Base-by-base conservation (phyloP, 2,113 vertebrate species). In the Hiodon alosoides region DNA sequence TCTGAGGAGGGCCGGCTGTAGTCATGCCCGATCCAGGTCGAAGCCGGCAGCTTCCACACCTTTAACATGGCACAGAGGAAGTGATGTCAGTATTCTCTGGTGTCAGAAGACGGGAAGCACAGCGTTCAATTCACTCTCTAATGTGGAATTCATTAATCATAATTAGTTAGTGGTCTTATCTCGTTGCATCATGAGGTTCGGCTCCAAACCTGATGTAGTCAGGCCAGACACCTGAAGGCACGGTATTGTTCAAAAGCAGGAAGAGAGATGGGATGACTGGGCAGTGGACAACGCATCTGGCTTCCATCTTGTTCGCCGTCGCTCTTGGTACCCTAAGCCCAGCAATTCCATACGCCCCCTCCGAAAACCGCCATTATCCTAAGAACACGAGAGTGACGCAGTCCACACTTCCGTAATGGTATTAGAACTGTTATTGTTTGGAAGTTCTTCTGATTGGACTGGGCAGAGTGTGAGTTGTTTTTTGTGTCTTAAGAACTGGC, bases 1-100 rank as follows among this genome's bases (percentile, higher is more conserved):
- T 5, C 13, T 86, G 87, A 86, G 87, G 86, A 83, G 83, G 81
- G 74, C 83, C 89, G 88, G 88, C 89, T 90, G 89, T 76, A 82
- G 80, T 75, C 80, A n/a, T 55, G 78, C 76, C 83, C 78, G 82
- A 89, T 86, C 77, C 80, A 84, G 83, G 84, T 83, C 80, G 75
- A 73, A 81, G 81, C 81, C 78, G 76, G 74, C 84, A 80, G 83
- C 87, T 86, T 86, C 81, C 85, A 77, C 82, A 82, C 84, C 86
- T 85, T 81, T 79, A 81, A 77, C 77, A 31, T 71, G 3, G 70
- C 70, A 88, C 88, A 83, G 90, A 78, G 77, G 77, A 86, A 75
- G 61, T 70, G 83, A 79, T 79, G 65, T 74, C 77, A 76, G 50
- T 66, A 65, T 74, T 65, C 83, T 84, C 72, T 85, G 75, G 75